These are phyloP conservation scores for Malurus leucopterus DNA, from an alignment of 2,797 vertebrate genomes.

Conservation along the genomic window DNA sequence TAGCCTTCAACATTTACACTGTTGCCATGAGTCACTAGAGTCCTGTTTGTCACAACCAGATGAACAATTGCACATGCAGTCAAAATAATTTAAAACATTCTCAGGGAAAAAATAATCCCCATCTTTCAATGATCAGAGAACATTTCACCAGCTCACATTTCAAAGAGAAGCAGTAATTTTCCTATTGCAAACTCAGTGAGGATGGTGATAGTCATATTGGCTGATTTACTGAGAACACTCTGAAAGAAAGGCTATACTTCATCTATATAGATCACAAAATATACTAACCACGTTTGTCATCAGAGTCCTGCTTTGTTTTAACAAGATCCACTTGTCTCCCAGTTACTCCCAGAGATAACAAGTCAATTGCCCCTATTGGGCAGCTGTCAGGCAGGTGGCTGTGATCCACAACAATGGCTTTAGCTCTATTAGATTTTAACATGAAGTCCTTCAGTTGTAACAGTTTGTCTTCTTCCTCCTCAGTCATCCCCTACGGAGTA, in stretches of 20 bases:
- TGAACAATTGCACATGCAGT: background rate
- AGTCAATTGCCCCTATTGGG: conserved; percentile 88
- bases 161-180: background rate
- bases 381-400: conserved; percentile 84
- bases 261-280: background rate
- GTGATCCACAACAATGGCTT: conserved; percentile 92
- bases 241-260: background rate
- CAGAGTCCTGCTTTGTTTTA: conserved; percentile 86
- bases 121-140: background rate
- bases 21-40: background rate
- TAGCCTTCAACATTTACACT: background rate
- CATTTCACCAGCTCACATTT: background rate
- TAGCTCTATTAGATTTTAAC: conserved; percentile 96
- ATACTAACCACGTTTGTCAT: conserved; percentile 89
- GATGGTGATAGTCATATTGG: background rate
- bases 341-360: conserved; percentile 83
- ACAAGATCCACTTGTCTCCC: conserved; percentile 93
- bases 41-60: background rate
- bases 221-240: background rate
- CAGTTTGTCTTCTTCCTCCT: conserved; percentile 94
- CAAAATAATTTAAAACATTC: background rate
- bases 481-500: conserved; percentile 89
- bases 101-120: background rate
- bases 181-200: background rate
- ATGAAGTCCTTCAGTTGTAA: conserved; percentile 95